Percentiles rank a stretch among this genome's conserved stretches.
phyloP scores from a whole-genome alignment of 2,797 vertebrate genomes.

The Mionectes olivaceus region DNA sequence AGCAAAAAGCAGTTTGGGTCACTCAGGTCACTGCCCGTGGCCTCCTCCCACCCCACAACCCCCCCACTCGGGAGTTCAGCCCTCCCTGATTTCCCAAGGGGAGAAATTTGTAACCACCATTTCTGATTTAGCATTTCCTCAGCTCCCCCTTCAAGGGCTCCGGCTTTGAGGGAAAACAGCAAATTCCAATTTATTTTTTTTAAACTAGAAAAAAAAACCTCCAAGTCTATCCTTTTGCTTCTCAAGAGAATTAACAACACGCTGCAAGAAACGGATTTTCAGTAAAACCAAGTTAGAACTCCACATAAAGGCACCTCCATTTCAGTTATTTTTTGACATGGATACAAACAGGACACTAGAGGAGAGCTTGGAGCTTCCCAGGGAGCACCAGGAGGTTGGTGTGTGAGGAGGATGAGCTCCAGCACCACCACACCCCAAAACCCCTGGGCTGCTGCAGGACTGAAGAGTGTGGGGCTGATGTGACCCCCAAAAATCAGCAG shows the following conservation, averaged over 20 bases:
- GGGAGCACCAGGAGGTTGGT: fast-evolving
- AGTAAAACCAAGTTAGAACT: neutral
- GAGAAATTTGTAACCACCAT: fast-evolving
- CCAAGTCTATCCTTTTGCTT: neutral
- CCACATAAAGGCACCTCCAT: neutral
- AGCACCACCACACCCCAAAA: fast-evolving
- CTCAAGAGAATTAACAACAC: neutral
- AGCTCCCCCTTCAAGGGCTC: neutral
- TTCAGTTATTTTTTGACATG: neutral
- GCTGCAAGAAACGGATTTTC: neutral
- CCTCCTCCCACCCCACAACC: too few relatives aligned
- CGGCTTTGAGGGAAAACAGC: neutral
- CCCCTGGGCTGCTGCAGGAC: neutral
- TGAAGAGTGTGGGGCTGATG: fast-evolving
- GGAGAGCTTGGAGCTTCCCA: neutral
- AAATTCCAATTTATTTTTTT: neutral
- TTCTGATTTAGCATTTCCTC: neutral
- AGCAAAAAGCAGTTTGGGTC: neutral
- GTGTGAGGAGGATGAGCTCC: neutral
- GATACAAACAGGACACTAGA: fast-evolving
- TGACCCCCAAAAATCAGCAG: neutral
- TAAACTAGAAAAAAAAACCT: neutral
- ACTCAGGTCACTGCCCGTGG: fast-evolving
- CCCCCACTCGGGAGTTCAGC: neutral
- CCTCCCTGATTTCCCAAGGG: fast-evolving